These are phyloP conservation scores for Sarcophaga rosellei DNA, from an alignment of 2,888 invertebrate species.

Conservation along the genomic window DNA sequence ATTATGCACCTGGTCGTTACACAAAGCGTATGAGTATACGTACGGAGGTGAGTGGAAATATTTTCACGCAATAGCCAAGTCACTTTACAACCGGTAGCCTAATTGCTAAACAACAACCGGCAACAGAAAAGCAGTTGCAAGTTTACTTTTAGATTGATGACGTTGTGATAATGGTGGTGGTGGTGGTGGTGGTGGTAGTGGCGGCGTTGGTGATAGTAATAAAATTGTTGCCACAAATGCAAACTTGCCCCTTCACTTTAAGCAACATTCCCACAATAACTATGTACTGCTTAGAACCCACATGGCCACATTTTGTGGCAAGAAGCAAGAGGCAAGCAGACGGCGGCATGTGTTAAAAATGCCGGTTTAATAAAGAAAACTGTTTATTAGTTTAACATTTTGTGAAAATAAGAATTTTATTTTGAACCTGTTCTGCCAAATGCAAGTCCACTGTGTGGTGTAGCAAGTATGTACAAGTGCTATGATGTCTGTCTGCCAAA, in stretches of 20 bases:
- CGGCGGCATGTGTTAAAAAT: constrained; percentile 19
- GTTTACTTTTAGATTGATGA: not conserved
- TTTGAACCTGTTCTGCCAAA: constrained; percentile 36
- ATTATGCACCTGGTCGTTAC: constrained; percentile 44
- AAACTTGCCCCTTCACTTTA: constrained; percentile 52
- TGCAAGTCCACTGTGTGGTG: no score
- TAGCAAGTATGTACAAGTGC: not conserved
- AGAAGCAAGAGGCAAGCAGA: not conserved
- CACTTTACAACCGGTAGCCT: constrained; percentile 45
- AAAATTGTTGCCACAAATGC: not conserved
- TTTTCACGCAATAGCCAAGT: constrained; percentile 62
- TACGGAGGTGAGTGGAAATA: constrained; percentile 46
- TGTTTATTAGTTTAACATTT: constrained; percentile 38
- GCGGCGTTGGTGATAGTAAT: not conserved
- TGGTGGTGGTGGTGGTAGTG: constrained; percentile 2
- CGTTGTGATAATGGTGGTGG: constrained; percentile 1
- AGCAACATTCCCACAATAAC: constrained; percentile 14
- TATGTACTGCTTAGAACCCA: not conserved
- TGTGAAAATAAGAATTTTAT: not conserved
- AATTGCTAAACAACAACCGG: constrained; percentile 43
- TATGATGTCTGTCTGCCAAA: not conserved
- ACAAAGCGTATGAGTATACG: not conserved
- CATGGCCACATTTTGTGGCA: not conserved
- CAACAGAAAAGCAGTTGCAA: constrained; percentile 30
- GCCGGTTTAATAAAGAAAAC: constrained; percentile 29